phyloP scores from a whole-genome alignment of 1,140 invertebrate genomes.

The Drosophila lowei region DNA sequence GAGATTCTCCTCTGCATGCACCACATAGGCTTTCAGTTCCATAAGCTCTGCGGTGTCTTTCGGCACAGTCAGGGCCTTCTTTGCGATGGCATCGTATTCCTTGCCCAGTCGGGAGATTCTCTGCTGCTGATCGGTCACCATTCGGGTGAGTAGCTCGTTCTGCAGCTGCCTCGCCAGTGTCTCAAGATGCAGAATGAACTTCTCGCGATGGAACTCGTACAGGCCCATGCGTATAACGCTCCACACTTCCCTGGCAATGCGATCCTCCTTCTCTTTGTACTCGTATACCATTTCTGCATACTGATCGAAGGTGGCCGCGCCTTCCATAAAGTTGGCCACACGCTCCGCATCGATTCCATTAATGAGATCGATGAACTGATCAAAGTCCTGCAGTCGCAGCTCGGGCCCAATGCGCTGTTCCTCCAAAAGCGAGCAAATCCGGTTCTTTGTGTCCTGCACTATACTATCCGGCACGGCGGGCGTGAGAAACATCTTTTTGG shows the following conservation, averaged over 20 bases:
- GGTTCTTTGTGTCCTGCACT: slow-evolving; percentile 85
- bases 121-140: slow-evolving; percentile 91
- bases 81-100: slow-evolving; percentile 92
- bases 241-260: slow-evolving; percentile 87
- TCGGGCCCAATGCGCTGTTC: slow-evolving; percentile 88
- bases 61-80: slow-evolving; percentile 90
- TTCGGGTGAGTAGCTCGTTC: slow-evolving; percentile 88
- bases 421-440: slow-evolving; percentile 86
- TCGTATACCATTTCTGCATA: slow-evolving; percentile 87
- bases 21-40: slow-evolving; percentile 90
- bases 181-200: slow-evolving; percentile 90
- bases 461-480: slow-evolving; percentile 88
- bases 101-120: slow-evolving; percentile 89
- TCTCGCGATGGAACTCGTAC: slow-evolving; percentile 92
- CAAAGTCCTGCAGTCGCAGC: slow-evolving; percentile 89
- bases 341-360: slow-evolving; percentile 87
- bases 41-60: slow-evolving; percentile 93
- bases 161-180: slow-evolving; percentile 88
- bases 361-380: slow-evolving; percentile 91
- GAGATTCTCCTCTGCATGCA: slow-evolving; percentile 87
- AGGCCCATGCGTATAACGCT: slow-evolving; percentile 90
- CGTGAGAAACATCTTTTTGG: slow-evolving; percentile 82
- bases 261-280: slow-evolving; percentile 86
- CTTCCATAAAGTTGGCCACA: slow-evolving; percentile 88
- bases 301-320: slow-evolving; percentile 87